Conservation (phyloP, 2,888 invertebrate genomes). For the Torymus tubicola region DNA sequence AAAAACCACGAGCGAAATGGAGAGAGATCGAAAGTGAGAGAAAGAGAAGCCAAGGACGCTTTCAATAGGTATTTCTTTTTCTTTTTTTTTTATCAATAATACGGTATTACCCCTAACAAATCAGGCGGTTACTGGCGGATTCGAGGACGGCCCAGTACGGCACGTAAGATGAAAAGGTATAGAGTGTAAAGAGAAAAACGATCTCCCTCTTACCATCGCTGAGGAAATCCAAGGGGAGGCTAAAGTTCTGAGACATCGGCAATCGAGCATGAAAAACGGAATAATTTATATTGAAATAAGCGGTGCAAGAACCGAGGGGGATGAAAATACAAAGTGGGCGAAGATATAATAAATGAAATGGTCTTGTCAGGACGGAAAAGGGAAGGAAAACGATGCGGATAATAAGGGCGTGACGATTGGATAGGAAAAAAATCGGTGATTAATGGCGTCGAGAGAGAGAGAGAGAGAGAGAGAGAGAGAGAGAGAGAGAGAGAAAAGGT, state of each 20-base stretch:
- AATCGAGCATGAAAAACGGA: too few species aligned
- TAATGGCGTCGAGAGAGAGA: not conserved
- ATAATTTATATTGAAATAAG: too few species aligned
- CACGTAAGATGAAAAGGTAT: too few species aligned
- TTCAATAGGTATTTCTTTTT: constrained; percentile 49
- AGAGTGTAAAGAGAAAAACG: too few species aligned
- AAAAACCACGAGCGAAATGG: not conserved
- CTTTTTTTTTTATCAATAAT: constrained; percentile 28
- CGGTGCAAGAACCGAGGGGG: constrained; percentile 1
- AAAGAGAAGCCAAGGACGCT: not conserved
- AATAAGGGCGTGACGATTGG: constrained; percentile 19
- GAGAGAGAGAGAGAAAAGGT: too few species aligned
- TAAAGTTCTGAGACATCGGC: too few species aligned
- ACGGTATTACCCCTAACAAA: constrained; percentile 48
- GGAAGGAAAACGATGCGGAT: constrained; percentile 2
- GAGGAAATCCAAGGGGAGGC: too few species aligned
- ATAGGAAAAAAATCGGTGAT: constrained; percentile 17
- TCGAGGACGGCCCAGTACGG: not conserved
- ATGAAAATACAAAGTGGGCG: not conserved
- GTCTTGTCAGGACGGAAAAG: not conserved
- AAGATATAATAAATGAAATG: constrained; percentile 32
- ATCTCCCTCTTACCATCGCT: too few species aligned
- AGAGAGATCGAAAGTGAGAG: not conserved
- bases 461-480: too few species aligned
- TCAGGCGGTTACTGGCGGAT: constrained; percentile 35